These are phyloP conservation scores for Xestia ashworthii DNA, from an alignment of 2,888 invertebrate genomes.

Conservation along the genomic window DNA sequence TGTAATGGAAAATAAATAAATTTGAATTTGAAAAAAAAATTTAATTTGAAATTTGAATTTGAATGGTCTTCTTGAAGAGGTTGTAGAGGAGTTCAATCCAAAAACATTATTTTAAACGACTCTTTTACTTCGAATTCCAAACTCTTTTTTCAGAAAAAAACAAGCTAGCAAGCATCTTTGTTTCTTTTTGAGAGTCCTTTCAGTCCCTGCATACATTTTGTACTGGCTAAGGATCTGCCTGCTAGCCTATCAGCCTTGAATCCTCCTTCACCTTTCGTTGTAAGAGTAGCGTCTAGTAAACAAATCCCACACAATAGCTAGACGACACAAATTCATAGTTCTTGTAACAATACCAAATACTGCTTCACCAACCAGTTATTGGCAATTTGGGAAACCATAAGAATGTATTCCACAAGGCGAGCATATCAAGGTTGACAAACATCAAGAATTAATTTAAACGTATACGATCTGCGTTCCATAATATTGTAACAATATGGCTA, in stretches of 20 bases:
- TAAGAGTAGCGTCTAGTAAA: background rate
- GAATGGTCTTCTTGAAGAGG: background rate
- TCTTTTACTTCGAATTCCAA: too few relatives aligned
- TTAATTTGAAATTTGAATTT: too few relatives aligned
- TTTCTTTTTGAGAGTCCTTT: too few relatives aligned
- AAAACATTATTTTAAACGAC: too few relatives aligned
- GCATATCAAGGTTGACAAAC: background rate
- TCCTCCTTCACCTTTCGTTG: background rate
- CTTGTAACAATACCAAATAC: background rate
- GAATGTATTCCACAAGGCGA: conserved; percentile 18
- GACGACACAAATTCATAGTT: background rate
- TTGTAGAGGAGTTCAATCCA: background rate
- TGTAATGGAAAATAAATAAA: too few relatives aligned
- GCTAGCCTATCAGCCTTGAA: background rate
- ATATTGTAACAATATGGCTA: background rate
- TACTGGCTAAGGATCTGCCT: too few relatives aligned
- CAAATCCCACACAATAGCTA: background rate
- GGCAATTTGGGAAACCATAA: conserved; percentile 14
- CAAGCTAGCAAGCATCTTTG: too few relatives aligned
- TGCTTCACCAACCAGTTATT: conserved; percentile 1
- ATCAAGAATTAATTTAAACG: background rate
- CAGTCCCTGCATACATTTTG: too few relatives aligned
- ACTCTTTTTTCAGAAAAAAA: too few relatives aligned
- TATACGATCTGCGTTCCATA: background rate
- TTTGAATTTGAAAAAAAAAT: too few relatives aligned